phyloP scores from a whole-genome alignment of 2,113 vertebrate species.

The Hirundichthys speculiger region DNA sequence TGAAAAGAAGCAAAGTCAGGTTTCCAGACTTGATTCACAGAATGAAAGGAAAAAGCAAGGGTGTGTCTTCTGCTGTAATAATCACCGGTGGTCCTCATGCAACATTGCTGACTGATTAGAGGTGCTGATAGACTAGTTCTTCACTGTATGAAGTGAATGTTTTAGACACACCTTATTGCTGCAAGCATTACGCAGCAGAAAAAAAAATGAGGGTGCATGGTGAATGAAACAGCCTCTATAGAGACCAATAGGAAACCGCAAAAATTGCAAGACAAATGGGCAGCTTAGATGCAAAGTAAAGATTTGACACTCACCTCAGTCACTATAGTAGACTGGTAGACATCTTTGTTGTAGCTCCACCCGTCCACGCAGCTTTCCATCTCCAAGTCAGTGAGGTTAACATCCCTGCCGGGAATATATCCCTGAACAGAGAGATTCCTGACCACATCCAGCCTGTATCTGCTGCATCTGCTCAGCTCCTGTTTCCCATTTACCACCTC shows the following conservation, averaged over 20 bases:
- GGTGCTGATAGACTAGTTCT: no score
- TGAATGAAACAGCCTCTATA: background rate
- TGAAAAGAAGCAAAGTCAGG: background rate
- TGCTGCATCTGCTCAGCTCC: no score
- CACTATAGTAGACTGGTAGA: conserved; percentile 75
- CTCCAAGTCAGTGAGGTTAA: no score
- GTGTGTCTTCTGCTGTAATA: background rate
- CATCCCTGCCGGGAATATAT: no score
- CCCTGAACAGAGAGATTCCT: no score
- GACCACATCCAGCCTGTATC: no score
- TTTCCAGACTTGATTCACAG: no score
- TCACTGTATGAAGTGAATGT: no score
- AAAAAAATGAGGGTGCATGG: background rate
- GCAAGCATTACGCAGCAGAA: background rate
- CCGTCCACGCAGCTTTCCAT: conserved; percentile 74
- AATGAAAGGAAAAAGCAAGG: background rate
- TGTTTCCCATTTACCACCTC: no score
- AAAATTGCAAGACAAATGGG: background rate
- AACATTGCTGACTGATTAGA: no score
- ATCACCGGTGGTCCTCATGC: no score
- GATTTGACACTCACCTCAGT: conserved; percentile 55
- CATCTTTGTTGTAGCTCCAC: conserved; percentile 77
- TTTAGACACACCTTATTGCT: background rate
- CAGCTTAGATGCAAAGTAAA: background rate
- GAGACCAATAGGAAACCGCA: background rate